These are phyloP conservation scores for Propithecus deckenii DNA, from an alignment of 2,797 vertebrate species.

Conservation along the genomic window DNA sequence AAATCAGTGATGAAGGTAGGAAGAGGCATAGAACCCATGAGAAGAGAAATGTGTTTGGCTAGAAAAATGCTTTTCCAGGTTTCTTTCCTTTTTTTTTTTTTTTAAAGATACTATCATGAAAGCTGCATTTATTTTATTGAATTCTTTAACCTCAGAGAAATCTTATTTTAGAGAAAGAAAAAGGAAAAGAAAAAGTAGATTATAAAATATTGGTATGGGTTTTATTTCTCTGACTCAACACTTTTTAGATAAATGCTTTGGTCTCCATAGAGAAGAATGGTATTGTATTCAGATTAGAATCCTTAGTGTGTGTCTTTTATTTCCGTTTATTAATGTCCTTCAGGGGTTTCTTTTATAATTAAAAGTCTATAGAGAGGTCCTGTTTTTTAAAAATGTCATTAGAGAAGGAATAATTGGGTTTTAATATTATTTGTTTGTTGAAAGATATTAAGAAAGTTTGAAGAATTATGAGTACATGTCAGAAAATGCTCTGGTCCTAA, in stretches of 20 bases:
- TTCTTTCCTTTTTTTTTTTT: neutral
- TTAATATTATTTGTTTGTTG: conserved; percentile 1
- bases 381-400: neutral
- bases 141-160: neutral
- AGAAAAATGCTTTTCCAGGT: neutral
- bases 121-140: neutral
- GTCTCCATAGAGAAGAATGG: neutral
- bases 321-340: conserved; percentile 28
- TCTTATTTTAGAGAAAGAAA: conserved; percentile 5
- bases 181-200: neutral
- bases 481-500: conserved; percentile 51
- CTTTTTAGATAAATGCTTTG: conserved; percentile 30
- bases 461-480: conserved; percentile 44
- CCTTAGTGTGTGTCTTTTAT: neutral
- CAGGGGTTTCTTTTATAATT: neutral
- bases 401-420: neutral
- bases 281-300: neutral
- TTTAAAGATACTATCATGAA: neutral
- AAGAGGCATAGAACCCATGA: neutral
- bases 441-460: conserved; percentile 50
- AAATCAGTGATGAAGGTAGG: neutral
- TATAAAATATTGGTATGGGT: neutral
- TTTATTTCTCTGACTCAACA: neutral
- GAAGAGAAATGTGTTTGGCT: neutral
- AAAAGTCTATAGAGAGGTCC: neutral